Percentiles rank a stretch among this genome's conserved stretches.
Evolutionary conservation across 2,113 vertebrate species (phyloP).

Genomic region (Phalacrocorax aristotelis): DNA sequence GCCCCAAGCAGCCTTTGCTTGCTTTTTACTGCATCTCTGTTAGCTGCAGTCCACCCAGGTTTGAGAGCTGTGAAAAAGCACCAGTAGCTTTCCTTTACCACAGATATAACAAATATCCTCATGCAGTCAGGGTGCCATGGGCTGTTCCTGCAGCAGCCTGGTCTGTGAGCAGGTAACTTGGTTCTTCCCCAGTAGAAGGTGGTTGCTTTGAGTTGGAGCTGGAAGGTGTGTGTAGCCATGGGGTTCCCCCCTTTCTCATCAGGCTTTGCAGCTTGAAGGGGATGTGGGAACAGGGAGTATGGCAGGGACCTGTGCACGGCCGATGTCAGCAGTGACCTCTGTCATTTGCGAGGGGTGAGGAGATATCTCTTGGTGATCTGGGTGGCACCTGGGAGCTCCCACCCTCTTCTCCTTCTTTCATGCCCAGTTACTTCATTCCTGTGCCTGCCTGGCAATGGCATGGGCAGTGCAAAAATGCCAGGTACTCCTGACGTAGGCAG

Average conservation of each 20-base stretch:
- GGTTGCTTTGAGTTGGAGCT: neutral
- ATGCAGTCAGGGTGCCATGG: neutral
- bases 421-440: neutral
- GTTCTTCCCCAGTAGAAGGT: neutral
- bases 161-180: neutral
- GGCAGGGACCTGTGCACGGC: rapidly evolving
- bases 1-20: neutral
- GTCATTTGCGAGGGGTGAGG: neutral
- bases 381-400: neutral
- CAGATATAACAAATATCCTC: neutral
- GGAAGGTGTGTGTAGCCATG: neutral
- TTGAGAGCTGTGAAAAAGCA: neutral
- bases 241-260: neutral
- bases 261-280: neutral
- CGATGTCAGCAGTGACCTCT: neutral
- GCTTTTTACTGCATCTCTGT: constrained; percentile 28
- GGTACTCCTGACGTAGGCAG: neutral
- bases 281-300: too few species aligned
- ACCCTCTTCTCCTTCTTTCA: neutral
- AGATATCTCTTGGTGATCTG: neutral
- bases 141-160: neutral
- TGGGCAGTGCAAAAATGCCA: neutral
- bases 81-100: neutral
- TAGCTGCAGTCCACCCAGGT: neutral
- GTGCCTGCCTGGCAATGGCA: neutral